Base-by-base conservation (phyloP, 2,113 vertebrate genomes). In the Nothobranchius furzeri region DNA sequence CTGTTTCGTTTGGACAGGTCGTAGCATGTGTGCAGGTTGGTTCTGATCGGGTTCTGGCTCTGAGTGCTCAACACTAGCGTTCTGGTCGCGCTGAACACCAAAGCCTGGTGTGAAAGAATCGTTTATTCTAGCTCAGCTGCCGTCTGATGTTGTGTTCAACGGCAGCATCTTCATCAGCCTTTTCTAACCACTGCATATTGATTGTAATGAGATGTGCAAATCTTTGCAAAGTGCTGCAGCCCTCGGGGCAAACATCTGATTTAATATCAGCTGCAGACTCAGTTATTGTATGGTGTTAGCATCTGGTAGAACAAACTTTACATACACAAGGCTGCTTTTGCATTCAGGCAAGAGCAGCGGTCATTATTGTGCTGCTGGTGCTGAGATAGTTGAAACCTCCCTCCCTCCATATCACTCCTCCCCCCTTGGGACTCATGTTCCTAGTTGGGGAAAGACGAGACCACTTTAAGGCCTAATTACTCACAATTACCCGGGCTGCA, bases 401-500 rank as follows among this genome's bases (percentile, higher is more conserved):
- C 42, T 7, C 12, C n/a, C 17, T n/a, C 9, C n/a, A 56, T 51
- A 52, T 61, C 57, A 9, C 64, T 17, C 24, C 3, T 42, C 46
- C 45, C 73, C 82, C 76, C 76, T 13, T 0, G 52, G 75, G 86
- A 84, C 71, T 65, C 62, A 24, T 86, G 69, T 80, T 75, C 73
- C 64, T 71, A 75, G 80, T 87, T 84, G 60, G 53, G 70, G 48
- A 79, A 83, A 85, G 80, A 86, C 77, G 81, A 82, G 65, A 83
- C 68, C 64, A 78, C 85, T 86, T 84, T 84, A 85, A 81, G 71
- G 77, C 77, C 77, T 81, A 90, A 88, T 90, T 88, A 85, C 73
- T 88, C 75, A 79, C 74, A 76, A 87, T 88, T 85, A 79, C 76
- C 74, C 75, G 62, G 73, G 78, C 76, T 64, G 73, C 60, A 76